Percentiles rank a stretch among this genome's conserved stretches.
These are phyloP conservation scores for Periplaneta americana DNA, from an alignment of 1,140 invertebrate genomes.

Conservation along the genomic window DNA sequence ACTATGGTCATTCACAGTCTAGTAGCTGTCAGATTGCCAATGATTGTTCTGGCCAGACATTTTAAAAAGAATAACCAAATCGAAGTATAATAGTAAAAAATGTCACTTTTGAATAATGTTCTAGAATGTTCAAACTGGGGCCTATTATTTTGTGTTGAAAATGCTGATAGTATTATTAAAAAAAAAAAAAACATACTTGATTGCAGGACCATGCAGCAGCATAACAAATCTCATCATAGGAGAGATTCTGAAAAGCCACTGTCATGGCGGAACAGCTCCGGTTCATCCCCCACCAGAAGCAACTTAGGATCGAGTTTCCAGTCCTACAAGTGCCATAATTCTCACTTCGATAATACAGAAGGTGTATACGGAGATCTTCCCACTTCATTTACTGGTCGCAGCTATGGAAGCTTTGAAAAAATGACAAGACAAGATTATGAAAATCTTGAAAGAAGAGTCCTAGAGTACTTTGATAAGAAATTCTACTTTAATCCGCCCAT, in stretches of 20 bases:
- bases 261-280: neutral
- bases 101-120: no score
- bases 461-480: neutral
- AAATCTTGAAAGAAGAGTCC: neutral
- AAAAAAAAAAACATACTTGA: no score
- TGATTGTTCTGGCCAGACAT: no score
- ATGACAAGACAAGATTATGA: neutral
- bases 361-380: neutral
- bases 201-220: neutral
- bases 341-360: neutral
- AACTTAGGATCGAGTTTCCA: no score
- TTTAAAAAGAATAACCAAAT: no score
- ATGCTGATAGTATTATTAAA: no score
- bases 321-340: neutral
- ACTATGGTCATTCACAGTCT: no score
- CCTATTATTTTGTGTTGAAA: no score
- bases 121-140: no score
- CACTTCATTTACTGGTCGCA: neutral
- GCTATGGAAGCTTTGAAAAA: neutral
- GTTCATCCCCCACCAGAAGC: no score
- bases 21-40: no score
- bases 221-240: neutral
- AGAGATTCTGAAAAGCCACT: neutral
- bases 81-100: no score
- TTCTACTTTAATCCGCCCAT: neutral